Evolutionary conservation across 2,888 invertebrate species (phyloP), one percentile per base, ranked within the genome.

Genomic region (Crepidodera aurea): DNA sequence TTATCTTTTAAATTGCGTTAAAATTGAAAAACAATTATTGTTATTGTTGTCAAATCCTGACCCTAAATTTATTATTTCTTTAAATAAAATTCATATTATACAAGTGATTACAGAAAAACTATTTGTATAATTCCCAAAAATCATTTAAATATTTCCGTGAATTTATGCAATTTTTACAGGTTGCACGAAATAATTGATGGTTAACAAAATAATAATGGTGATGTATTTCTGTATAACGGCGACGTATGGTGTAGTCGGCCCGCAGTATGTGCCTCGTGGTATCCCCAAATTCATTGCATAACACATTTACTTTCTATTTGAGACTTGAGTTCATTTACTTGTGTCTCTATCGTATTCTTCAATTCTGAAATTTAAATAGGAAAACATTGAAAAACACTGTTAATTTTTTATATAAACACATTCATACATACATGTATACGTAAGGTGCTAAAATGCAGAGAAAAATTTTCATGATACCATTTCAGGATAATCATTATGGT

Each of bases 291-390:
- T 94, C 93, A 94, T 93, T 94, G 94, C 88, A 94, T 90, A 84
- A 91, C 93, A 87, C 94, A 94, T 87, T 93, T 94, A 86, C 93
- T 94, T 88, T 96, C 96, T 84, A 96, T 92, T 87, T 94, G 93
- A 82, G 94, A 90, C 87, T 95, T 96, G 84, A 96, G 87, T 88
- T 96, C 95, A 84, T 91, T 95, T 86, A 96, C 94, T 89, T 95
- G 95, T 83, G 94, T 92, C 87, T 96, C 95, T 88, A 96, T 91
- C 85, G 94, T 92, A 86, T 96, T 95, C 90, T 95, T 96, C 88
- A 96, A 85, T 87, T 95, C 96, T 96, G 92, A 75, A 92, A 91
- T 79, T 55, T 29, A 64, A 64, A 71, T 64, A 62, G 66, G 54
- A 22, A 67, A 64, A 68, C 65, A 69, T 62, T 65, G 64, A 62